Evolutionary conservation across 2,888 invertebrate species (phyloP).

Genomic region (Seladonia tumulorum): DNA sequence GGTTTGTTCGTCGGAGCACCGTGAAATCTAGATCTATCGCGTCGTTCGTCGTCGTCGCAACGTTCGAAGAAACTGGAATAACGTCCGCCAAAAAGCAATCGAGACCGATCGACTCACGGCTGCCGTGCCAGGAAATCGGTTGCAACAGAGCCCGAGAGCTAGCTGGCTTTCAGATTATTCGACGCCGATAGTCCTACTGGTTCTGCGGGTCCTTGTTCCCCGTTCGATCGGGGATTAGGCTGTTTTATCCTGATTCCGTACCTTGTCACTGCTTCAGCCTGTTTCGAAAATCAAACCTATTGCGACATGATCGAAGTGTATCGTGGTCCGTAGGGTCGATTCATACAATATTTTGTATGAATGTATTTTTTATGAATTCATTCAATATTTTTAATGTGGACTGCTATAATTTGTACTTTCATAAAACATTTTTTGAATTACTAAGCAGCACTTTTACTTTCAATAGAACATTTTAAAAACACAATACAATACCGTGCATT

Average conservation of each 20-base stretch:
- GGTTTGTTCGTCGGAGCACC: slow-evolving; percentile 58
- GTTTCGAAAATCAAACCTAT: not conserved
- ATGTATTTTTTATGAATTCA: no score
- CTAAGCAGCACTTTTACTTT: no score
- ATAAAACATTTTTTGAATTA: no score
- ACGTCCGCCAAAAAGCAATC: slow-evolving; percentile 34
- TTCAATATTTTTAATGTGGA: no score
- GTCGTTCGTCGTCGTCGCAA: not conserved
- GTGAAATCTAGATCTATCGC: slow-evolving; percentile 60
- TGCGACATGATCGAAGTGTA: not conserved
- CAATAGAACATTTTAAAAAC: no score
- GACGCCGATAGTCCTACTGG: slow-evolving; percentile 15
- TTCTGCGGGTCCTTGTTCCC: slow-evolving; percentile 13
- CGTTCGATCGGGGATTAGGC: not conserved
- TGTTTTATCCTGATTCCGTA: not conserved
- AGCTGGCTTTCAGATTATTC: slow-evolving; percentile 15
- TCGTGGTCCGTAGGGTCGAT: not conserved
- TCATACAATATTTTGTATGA: no score
- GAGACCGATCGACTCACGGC: not conserved
- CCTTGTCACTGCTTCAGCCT: not conserved
- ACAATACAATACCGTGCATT: no score
- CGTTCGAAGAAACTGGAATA: slow-evolving; percentile 41
- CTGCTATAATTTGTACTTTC: no score
- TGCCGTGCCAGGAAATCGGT: slow-evolving; percentile 15
- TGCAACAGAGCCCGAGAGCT: slow-evolving; percentile 5